These are phyloP conservation scores for Trididemnum nubilum DNA, from an alignment of 23 tunicate species.

Conservation along the genomic window DNA sequence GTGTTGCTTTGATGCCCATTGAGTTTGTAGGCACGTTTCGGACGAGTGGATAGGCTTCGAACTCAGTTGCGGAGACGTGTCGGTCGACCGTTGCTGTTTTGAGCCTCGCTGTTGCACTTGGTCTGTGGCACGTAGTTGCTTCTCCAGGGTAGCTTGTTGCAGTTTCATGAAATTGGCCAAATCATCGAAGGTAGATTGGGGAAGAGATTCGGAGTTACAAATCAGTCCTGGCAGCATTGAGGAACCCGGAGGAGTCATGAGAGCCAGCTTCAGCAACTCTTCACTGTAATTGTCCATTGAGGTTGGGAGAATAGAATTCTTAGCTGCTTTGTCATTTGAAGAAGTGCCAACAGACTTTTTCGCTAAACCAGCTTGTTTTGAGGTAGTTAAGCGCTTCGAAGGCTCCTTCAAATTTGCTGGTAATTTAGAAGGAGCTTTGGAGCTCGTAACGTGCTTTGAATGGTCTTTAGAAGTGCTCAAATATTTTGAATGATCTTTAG, in stretches of 20 bases:
- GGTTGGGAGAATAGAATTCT: not conserved
- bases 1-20: no score
- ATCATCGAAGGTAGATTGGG: slow-evolving; percentile 10
- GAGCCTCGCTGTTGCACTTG: no score
- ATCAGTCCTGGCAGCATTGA: not conserved
- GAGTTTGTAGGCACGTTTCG: no score
- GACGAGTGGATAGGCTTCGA: no score
- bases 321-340: not conserved
- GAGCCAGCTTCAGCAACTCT: slow-evolving; percentile 48
- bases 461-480: no score
- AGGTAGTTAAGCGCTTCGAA: not conserved
- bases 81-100: no score
- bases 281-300: slow-evolving; percentile 38
- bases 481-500: no score
- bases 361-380: not conserved
- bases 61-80: no score
- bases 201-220: not conserved
- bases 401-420: not conserved
- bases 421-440: no score
- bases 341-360: not conserved
- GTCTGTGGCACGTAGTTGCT: no score
- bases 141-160: slow-evolving; percentile 20
- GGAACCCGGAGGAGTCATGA: slow-evolving; percentile 37
- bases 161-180: slow-evolving; percentile 38
- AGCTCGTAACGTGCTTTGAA: no score